Evolutionary conservation across 2,797 vertebrate species (phyloP).

Genomic region (Tauraco hartlaubi): DNA sequence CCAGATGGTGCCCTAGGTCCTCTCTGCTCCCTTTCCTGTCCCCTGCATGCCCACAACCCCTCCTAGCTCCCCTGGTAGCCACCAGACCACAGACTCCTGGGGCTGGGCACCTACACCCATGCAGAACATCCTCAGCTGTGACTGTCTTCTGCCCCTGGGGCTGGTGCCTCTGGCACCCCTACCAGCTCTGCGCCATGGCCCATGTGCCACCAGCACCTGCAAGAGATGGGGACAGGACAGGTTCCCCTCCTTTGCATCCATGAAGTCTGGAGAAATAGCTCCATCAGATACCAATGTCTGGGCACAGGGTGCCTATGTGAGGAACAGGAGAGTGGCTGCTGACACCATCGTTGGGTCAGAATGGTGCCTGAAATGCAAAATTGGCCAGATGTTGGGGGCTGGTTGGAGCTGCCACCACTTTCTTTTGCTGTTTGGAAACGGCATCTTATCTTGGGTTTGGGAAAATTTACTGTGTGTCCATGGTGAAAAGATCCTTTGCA

Average conservation of each 20-base stretch:
- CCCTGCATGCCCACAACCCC: not conserved
- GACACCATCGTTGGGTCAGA: not conserved
- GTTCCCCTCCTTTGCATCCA: not conserved
- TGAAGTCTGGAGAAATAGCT: not conserved
- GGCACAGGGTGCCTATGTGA: not conserved
- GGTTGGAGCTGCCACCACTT: not conserved
- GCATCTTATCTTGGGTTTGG: not conserved
- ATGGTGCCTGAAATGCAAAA: not conserved
- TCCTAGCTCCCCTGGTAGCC: not conserved
- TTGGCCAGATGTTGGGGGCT: not conserved
- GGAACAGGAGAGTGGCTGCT: not conserved
- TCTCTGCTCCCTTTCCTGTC: conserved; percentile 17
- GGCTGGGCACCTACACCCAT: not conserved
- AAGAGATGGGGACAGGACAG: not conserved
- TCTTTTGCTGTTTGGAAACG: not conserved
- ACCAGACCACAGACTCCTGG: not conserved
- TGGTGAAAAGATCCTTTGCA: not conserved
- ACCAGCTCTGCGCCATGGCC: not conserved
- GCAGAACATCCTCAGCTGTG: not conserved
- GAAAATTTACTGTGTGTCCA: not conserved
- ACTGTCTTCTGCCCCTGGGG: not conserved
- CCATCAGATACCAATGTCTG: not conserved
- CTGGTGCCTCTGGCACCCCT: not conserved
- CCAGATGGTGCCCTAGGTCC: conserved; percentile 75
- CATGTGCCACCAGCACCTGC: not conserved